Conservation (phyloP, 2,113 vertebrate genomes). For the Panurus biarmicus region DNA sequence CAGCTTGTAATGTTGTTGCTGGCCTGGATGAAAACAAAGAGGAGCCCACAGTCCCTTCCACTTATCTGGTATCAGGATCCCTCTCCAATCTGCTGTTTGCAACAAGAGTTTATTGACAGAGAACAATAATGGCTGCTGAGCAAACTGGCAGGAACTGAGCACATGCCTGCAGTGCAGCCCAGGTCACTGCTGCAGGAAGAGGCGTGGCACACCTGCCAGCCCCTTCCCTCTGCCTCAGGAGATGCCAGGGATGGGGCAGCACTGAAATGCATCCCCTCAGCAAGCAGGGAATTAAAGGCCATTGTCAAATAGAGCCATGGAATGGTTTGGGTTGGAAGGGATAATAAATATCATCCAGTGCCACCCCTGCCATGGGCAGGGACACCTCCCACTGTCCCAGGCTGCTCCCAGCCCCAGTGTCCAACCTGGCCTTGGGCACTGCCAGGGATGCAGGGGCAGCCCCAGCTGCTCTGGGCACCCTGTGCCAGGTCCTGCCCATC, state of each 20-base stretch:
- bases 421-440: neutral
- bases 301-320: accelerated
- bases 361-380: neutral
- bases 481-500: neutral
- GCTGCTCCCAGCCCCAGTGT: neutral
- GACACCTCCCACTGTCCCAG: neutral
- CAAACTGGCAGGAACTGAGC: neutral
- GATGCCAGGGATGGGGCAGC: neutral
- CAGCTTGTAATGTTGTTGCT: neutral
- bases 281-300: neutral
- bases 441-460: neutral
- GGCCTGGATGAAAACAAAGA: neutral
- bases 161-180: neutral
- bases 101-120: neutral
- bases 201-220: accelerated
- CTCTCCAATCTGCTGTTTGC: neutral
- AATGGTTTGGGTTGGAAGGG: neutral
- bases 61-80: neutral
- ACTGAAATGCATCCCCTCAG: neutral
- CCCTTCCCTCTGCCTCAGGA: neutral
- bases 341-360: accelerated
- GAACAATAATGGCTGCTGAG: neutral
- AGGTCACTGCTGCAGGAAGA: neutral
- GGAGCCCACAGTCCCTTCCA: accelerated
- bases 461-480: neutral